phyloP scores from a whole-genome alignment of 2,797 vertebrate genomes.

The Premnoplex brunnescens region DNA sequence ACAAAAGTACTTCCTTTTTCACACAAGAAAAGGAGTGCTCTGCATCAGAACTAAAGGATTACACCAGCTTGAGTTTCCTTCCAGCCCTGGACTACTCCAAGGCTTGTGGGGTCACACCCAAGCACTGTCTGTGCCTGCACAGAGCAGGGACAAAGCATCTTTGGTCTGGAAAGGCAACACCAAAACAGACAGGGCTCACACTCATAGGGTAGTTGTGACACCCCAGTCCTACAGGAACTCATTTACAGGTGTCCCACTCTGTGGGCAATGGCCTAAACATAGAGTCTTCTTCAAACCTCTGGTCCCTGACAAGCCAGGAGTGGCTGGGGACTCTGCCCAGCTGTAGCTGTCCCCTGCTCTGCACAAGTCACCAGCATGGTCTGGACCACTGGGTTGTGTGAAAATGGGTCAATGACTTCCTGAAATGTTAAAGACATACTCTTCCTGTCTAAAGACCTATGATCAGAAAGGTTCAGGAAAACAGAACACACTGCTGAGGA shows the following conservation, averaged over 20 bases:
- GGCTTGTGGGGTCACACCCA: neutral
- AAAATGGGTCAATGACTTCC: neutral
- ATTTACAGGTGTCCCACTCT: rapidly evolving
- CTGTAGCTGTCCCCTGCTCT: neutral
- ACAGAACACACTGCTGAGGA: neutral
- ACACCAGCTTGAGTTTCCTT: neutral
- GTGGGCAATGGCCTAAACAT: neutral
- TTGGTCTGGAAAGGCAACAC: neutral
- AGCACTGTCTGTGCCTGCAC: neutral
- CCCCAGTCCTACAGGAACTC: neutral
- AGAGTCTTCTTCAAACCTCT: neutral
- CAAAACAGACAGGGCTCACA: neutral
- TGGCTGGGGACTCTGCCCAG: rapidly evolving
- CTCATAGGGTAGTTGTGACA: no score
- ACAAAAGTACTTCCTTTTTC: neutral
- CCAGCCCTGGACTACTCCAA: neutral
- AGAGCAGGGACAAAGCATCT: rapidly evolving
- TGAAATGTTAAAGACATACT: neutral
- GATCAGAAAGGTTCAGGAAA: neutral
- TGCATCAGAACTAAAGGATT: neutral
- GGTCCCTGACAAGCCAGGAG: neutral
- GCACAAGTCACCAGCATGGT: neutral
- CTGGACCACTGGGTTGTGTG: neutral
- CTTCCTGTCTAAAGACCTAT: neutral
- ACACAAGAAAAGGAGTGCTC: neutral